Evolutionary conservation across 1,140 invertebrate species (phyloP).

Genomic region (Drosophila tristis): DNA sequence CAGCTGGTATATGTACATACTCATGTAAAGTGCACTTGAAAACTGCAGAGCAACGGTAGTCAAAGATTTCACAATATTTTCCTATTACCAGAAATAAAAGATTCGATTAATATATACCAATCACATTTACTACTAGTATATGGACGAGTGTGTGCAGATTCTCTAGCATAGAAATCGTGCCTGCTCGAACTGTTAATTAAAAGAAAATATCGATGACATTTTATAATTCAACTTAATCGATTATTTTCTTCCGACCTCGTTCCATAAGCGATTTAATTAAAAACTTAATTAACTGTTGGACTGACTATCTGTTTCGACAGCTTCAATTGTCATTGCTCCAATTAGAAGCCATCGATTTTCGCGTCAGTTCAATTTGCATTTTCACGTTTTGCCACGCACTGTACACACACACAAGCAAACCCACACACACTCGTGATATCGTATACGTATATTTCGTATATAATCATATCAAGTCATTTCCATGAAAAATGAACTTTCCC

Average conservation of each 20-base stretch:
- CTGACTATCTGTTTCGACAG: conserved; percentile 4
- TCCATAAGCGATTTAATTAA: not conserved
- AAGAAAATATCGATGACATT: too few species aligned
- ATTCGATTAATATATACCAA: too few species aligned
- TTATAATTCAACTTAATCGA: too few species aligned
- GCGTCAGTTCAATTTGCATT: conserved; percentile 6
- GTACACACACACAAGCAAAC: conserved; percentile 17
- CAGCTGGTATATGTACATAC: not conserved
- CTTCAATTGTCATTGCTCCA: too few species aligned
- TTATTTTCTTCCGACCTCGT: too few species aligned
- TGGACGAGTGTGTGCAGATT: too few species aligned
- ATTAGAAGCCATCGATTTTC: too few species aligned
- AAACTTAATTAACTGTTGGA: not conserved
- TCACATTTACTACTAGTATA: too few species aligned
- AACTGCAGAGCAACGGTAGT: too few species aligned
- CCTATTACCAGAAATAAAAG: not conserved
- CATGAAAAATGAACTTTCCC: conserved; percentile 52
- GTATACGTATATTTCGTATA: conserved; percentile 15
- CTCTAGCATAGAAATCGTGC: too few species aligned
- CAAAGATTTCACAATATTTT: too few species aligned
- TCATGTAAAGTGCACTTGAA: conserved; percentile 11
- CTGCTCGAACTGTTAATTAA: too few species aligned
- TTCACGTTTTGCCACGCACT: conserved; percentile 33
- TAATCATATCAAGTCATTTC: conserved; percentile 53
- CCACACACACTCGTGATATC: conserved; percentile 5